phyloP scores from a whole-genome alignment of 1,140 invertebrate species.

The Neodiprion virginianus region DNA sequence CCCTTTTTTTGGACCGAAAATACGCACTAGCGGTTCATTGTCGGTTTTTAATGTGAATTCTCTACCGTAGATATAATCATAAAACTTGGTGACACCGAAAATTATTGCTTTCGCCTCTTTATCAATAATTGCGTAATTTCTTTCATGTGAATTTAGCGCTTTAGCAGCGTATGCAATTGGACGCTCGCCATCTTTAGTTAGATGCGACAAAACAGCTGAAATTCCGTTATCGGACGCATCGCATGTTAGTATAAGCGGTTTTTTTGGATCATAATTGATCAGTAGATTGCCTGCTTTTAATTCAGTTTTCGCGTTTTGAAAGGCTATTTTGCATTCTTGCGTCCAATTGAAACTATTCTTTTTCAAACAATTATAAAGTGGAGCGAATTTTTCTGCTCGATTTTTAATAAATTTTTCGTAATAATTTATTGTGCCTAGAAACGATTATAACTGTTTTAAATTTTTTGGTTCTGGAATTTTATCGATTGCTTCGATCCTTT shows the following conservation, averaged over 20 bases:
- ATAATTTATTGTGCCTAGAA: no score
- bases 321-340: background rate
- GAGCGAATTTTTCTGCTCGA: no score
- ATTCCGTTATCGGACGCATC: background rate
- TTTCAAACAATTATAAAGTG: background rate
- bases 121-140: slow-evolving; percentile 60
- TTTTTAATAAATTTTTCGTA: no score
- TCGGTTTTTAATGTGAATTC: slow-evolving; percentile 59
- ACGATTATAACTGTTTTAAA: no score
- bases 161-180: slow-evolving; percentile 38
- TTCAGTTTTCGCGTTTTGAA: background rate
- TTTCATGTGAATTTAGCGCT: slow-evolving; percentile 30
- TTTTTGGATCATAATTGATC: background rate
- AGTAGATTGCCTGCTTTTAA: background rate
- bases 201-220: background rate
- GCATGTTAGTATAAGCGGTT: background rate
- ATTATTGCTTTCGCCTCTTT: slow-evolving; percentile 60
- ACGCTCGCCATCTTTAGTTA: slow-evolving; percentile 10
- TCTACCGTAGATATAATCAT: slow-evolving; percentile 56
- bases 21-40: slow-evolving; percentile 57
- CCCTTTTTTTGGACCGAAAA: slow-evolving; percentile 48
- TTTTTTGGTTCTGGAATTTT: no score
- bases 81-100: slow-evolving; percentile 59
- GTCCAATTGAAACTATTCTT: background rate
- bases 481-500: no score